These are phyloP conservation scores for Seriola quinqueradiata DNA, from an alignment of 2,113 vertebrate species.

Conservation along the genomic window DNA sequence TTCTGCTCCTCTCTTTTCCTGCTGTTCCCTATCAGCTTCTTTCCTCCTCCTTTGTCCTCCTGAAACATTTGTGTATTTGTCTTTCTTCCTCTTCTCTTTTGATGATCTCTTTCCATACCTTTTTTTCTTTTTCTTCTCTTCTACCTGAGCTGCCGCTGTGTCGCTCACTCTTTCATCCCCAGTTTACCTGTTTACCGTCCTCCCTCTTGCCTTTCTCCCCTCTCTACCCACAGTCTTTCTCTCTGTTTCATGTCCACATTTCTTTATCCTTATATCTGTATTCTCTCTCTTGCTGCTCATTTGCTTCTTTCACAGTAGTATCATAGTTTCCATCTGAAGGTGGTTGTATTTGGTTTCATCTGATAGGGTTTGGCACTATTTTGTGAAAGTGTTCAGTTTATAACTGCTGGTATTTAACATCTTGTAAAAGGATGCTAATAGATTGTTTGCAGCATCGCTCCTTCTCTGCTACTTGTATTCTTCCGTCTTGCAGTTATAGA, in stretches of 20 bases:
- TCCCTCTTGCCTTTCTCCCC: not conserved
- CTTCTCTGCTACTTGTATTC: not conserved
- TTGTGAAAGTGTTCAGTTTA: not conserved
- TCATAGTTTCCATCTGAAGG: not conserved
- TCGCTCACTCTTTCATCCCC: not conserved
- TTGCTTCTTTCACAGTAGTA: not conserved
- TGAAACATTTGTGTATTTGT: not conserved
- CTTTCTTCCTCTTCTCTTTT: not conserved
- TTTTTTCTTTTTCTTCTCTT: not conserved
- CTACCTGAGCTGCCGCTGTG: not conserved
- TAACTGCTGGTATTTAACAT: not conserved
- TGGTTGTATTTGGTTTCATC: not conserved
- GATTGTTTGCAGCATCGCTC: not conserved
- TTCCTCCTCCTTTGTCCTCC: not conserved
- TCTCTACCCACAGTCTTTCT: not conserved
- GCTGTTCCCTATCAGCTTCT: not conserved
- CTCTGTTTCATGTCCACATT: constrained; percentile 7
- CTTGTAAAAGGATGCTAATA: not conserved
- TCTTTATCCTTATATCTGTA: not conserved
- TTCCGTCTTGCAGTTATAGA: too few relatives aligned
- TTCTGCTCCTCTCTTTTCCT: not conserved
- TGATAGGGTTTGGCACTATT: not conserved
- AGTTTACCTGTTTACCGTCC: not conserved
- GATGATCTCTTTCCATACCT: not conserved
- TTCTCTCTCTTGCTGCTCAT: constrained; percentile 18